Evolutionary conservation across 2,888 invertebrate species (phyloP).

Genomic region (Leistus spinibarbis): DNA sequence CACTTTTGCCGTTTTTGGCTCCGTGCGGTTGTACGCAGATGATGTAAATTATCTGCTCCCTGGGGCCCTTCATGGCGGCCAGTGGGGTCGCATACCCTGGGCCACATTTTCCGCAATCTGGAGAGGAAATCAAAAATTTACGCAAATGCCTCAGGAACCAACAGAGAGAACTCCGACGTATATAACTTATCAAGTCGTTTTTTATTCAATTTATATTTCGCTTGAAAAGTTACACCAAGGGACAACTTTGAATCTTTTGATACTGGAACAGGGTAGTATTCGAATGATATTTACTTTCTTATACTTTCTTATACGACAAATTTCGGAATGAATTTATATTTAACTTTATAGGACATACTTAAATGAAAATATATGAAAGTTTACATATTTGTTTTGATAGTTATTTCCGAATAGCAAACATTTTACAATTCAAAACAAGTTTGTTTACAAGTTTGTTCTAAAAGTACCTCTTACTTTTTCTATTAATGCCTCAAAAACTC

Average conservation of each 20-base stretch:
- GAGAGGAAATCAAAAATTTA: conserved; percentile 7
- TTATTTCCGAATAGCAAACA: not conserved
- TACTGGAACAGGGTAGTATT: not conserved
- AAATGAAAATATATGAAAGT: too few species aligned
- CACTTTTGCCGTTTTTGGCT: conserved; percentile 68
- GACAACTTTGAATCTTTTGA: not conserved
- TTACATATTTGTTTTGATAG: too few species aligned
- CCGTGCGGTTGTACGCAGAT: conserved; percentile 81
- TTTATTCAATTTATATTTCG: not conserved
- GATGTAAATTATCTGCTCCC: conserved; percentile 89
- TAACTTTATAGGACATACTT: too few species aligned
- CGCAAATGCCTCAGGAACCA: not conserved
- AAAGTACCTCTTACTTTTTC: not conserved
- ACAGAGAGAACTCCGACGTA: not conserved
- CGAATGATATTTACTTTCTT: too few species aligned
- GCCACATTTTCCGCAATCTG: conserved; percentile 55
- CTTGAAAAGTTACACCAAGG: not conserved
- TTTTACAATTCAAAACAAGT: not conserved
- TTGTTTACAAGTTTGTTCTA: not conserved
- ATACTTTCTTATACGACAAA: too few species aligned
- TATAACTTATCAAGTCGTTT: not conserved
- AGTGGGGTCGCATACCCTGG: conserved; percentile 81
- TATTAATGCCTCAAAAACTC: not conserved
- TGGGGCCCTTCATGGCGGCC: conserved; percentile 84
- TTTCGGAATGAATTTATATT: too few species aligned